These are phyloP conservation scores for Papilio xuthus DNA, from an alignment of 1,140 invertebrate genomes.

Conservation along the genomic window DNA sequence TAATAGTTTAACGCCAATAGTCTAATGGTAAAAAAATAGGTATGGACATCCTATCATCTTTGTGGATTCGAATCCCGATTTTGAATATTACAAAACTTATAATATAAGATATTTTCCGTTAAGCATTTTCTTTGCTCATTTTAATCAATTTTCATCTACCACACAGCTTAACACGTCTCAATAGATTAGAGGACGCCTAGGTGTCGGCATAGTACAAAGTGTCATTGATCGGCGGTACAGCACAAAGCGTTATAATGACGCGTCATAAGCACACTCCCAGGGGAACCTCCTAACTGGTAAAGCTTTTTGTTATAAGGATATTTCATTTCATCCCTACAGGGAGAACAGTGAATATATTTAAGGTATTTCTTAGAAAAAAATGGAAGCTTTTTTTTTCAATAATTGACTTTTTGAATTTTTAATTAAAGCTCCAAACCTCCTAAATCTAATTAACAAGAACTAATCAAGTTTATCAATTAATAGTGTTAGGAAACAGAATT, in stretches of 20 bases:
- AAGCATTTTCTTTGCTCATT: background rate
- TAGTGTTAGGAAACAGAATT: background rate
- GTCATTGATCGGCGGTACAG: background rate
- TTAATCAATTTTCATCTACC: background rate
- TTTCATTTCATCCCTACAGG: background rate
- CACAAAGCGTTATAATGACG: background rate
- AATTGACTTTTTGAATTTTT: no score
- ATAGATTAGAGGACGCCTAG: background rate
- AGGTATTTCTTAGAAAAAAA: no score
- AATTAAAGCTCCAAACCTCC: no score
- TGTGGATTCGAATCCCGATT: no score
- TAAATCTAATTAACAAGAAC: background rate
- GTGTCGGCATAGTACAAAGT: background rate
- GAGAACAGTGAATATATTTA: background rate
- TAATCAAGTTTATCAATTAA: background rate
- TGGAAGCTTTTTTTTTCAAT: no score
- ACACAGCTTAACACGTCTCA: background rate
- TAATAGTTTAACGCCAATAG: no score
- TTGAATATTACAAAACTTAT: no score
- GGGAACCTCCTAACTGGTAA: background rate
- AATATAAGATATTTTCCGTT: no score
- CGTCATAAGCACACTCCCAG: background rate
- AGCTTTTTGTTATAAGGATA: background rate
- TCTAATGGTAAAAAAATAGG: no score
- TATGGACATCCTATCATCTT: no score